phyloP scores from a whole-genome alignment of 2,113 vertebrate species.

The Lamprologus sp. region DNA sequence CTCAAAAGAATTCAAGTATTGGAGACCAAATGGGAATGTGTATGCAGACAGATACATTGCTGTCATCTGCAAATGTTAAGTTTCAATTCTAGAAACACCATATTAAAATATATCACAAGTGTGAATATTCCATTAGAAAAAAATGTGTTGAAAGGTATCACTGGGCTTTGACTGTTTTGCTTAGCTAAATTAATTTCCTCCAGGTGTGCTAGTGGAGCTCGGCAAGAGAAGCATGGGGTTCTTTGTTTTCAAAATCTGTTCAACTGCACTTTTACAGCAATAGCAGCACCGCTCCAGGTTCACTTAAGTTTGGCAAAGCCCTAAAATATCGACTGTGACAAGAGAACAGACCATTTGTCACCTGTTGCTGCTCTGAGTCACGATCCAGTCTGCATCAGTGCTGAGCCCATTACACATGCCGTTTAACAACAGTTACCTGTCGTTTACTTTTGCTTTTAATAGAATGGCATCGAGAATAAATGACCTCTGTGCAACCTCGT shows the following conservation, averaged over 20 bases:
- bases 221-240: neutral
- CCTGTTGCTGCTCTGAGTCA: neutral
- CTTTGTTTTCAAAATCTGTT: neutral
- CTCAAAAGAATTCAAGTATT: neutral
- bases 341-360: neutral
- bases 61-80: neutral
- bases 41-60: neutral
- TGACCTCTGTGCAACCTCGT: neutral
- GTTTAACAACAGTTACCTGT: neutral
- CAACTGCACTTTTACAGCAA: neutral
- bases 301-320: neutral
- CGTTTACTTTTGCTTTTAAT: neutral
- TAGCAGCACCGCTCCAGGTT: neutral
- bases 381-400: neutral
- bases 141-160: neutral
- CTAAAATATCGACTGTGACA: neutral
- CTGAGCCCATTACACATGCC: neutral
- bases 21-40: neutral
- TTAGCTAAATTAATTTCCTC: conserved; percentile 30
- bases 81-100: neutral
- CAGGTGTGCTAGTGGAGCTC: conserved; percentile 3
- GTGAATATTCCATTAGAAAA: conserved; percentile 3
- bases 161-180: conserved; percentile 14
- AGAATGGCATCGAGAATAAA: neutral
- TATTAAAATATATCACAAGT: neutral